These are phyloP conservation scores for Pogonognathellus flavescens DNA, from an alignment of 1,140 invertebrate genomes.

Conservation along the genomic window DNA sequence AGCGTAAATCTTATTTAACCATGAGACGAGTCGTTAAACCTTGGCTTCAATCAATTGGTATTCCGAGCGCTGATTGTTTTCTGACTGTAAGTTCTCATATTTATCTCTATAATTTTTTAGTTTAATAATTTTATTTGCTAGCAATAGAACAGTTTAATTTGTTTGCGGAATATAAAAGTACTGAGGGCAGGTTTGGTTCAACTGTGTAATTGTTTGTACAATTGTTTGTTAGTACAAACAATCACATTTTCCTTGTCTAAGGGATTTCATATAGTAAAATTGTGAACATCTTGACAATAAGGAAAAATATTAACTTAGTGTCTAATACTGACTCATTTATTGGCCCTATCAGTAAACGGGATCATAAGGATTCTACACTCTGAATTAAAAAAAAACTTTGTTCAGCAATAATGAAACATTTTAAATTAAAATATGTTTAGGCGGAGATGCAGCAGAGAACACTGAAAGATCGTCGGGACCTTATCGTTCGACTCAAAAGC, in stretches of 20 bases:
- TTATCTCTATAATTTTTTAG: not conserved
- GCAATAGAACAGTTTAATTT: too few relatives aligned
- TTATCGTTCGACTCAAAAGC: not conserved
- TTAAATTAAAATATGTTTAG: too few relatives aligned
- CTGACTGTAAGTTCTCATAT: not conserved
- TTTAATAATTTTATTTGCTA: not conserved
- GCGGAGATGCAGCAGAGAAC: not conserved
- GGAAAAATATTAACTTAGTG: slow-evolving; percentile 54
- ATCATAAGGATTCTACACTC: too few relatives aligned
- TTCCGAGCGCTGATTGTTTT: not conserved
- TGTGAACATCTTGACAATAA: slow-evolving; percentile 52
- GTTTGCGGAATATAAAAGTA: not conserved
- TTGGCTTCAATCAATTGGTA: not conserved
- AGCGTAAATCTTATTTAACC: not conserved
- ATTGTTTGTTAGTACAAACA: not conserved
- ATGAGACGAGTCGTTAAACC: not conserved
- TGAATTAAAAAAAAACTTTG: too few relatives aligned
- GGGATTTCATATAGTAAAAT: slow-evolving; percentile 13
- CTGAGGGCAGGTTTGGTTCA: not conserved
- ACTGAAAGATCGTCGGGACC: not conserved
- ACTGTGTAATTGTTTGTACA: not conserved
- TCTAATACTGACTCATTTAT: slow-evolving; percentile 52
- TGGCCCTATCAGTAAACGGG: not conserved
- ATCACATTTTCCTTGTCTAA: slow-evolving; percentile 34
- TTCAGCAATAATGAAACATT: too few relatives aligned